Base-by-base conservation (phyloP, 2,797 vertebrate genomes). In the Enteromius unitaeniatus region DNA sequence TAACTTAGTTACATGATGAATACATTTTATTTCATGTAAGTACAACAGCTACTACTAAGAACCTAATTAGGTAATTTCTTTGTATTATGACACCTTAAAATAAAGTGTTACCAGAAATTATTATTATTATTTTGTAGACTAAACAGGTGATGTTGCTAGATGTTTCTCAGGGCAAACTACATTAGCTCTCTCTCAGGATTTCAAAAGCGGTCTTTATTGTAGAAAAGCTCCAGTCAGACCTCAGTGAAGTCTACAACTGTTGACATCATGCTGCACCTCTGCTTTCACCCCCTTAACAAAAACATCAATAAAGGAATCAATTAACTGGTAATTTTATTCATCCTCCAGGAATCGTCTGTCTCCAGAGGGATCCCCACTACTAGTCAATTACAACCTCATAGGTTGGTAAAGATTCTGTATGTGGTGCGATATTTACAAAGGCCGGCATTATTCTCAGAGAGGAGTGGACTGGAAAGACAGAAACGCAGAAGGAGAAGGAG, bases 231-330 rank as follows among this genome's bases (percentile, higher is more conserved):
- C 26, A 69, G 81, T 75, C n/a, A 9, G 65, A 79, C 11, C 1
- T n/a, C 65, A 76, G 28, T 1, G 26, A 70, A 76, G 28, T 73
- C 42, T 75, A 79, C 60, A 40, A 84, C 72, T 86, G 84, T 81
- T 87, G 85, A 87, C 77, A 85, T 82, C 86, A 83, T 65, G 74
- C 45, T 64, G 86, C 69, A 72, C 64, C 47, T 84, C 75, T 15
- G 74, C 84, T 87, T 87, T 72, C 85, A 84, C 64, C 53, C 78
- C 75, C 47, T 51, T 47, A 75, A 84, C 83, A 86, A 86, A 86
- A 86, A 85, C 81, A 87, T 81, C 86, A 88, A 85, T 85, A 87
- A 75, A 83, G 83, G 84, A 90, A 88, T 89, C 86, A 89, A 87
- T 88, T 86, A 87, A 86, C 70, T 21, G 62, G 78, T 89, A 47